Base-by-base conservation (phyloP, 2,797 vertebrate genomes). In the Myripristis murdjan region DNA sequence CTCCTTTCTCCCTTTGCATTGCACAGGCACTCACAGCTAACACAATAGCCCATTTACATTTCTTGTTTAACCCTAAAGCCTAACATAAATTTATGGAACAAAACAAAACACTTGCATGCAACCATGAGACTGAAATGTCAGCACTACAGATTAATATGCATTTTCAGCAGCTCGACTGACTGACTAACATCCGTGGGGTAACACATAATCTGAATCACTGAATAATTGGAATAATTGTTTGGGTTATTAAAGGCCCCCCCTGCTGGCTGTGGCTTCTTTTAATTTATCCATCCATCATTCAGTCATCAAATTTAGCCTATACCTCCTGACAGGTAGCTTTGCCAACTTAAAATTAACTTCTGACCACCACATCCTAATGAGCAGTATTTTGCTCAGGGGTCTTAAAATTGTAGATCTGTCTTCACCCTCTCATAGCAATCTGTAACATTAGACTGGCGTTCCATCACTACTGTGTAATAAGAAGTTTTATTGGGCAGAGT, bases 121-220 rank as follows among this genome's bases (percentile, higher is more conserved):
- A 79, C 56, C 61, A 15, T 60, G 71, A 81, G 75, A 72, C 48
- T 75, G 67, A 83, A 65, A 84, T 73, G 61, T 87, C 83, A 79
- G 54, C 77, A 61, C 55, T 46, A 28, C 6, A 75, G 68, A 86
- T 83, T 79, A 39, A 84, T 84, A 77, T 47, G 33, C 44, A 58
- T 59, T 56, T 67, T 77, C 35, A 70, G 31, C 70, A 56, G 76
- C 75, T 56, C 72, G 15, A 49, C 51, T 1, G 66, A n/a, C n/a
- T n/a, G n/a, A n/a, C n/a, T n/a, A n/a, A n/a, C n/a, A n/a, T n/a
- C n/a, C n/a, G n/a, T n/a, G n/a, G 61, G 55, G 43, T 10, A 28
- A 60, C 67, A 65, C n/a, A n/a, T n/a, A n/a, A n/a, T n/a, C n/a
- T 37, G 2, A 47, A 11, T 6, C 16, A 0, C 2, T 0, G 5